Base-by-base conservation (phyloP, 2,888 invertebrate genomes). In the Apamea sordens region DNA sequence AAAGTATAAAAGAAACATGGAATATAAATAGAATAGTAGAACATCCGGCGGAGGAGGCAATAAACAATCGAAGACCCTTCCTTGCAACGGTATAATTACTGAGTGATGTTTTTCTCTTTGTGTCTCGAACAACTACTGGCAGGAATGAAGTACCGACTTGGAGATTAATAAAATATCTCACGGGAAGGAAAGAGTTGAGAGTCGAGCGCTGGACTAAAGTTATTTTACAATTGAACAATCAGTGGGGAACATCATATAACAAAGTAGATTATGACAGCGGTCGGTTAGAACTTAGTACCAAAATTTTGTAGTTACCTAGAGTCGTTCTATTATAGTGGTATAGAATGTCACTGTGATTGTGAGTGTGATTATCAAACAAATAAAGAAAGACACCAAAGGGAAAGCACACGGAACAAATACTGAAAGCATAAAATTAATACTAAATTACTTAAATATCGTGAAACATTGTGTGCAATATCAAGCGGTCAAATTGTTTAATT, bases 21-120 rank as follows among this genome's bases (percentile, higher is more conserved):
- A 87, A 87, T 88, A 90, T 82, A 90, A 90, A 90, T 90, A 90
- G 88, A 82, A 86, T 83, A 89, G 82, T 90, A 90, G 93, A 92
- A 94, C 95, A 95, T 96, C 95, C 95, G 94, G 92, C 91, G 90
- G 89, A 90, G 91, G 93, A 94, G 89, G 93, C 94, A 94, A 96
- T 95, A 95, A 95, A 95, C 94, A 95, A 95, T 95, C 93, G 94
- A 94, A 93, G 90, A 91, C 93, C 93, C 92, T 93, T 92, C 92
- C 91, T 91, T 92, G 92, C 92, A 93, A 91, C 91, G 91, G 93
- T 92, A 94, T 95, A 95, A 95, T 95, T 94, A 94, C 92, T 81
- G 86, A 86, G 87, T 89, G 87, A 80, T 82, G 85, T 91, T 92
- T 91, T 90, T 91, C 91, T 90, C 92, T 91, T 91, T 92, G 89